Percentiles rank a stretch among this genome's conserved stretches.
These are phyloP conservation scores for Meghimatium bilineatum DNA, from an alignment of 2,888 invertebrate species.

Conservation along the genomic window DNA sequence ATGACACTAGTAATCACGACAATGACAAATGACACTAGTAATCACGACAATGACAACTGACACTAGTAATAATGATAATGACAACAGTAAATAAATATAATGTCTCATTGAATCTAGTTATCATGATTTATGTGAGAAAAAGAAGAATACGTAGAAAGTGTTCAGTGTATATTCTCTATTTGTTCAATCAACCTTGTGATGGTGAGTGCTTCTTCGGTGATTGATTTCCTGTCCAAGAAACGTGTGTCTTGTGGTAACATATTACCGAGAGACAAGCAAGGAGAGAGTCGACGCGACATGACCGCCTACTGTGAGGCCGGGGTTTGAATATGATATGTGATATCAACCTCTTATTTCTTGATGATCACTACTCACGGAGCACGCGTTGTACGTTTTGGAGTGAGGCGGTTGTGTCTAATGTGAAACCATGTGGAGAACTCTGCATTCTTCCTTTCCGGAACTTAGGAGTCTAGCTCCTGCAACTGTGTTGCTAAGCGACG, in stretches of 20 bases:
- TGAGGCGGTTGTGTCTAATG: not conserved
- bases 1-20: too few relatives aligned
- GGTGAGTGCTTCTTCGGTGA: not conserved
- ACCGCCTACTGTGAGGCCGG: not conserved
- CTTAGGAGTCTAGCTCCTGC: not conserved
- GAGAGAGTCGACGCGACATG: not conserved
- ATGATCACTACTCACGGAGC: slow-evolving; percentile 5
- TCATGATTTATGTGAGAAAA: too few relatives aligned
- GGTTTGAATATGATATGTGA: not conserved
- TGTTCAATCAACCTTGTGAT: not conserved
- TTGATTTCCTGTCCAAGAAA: not conserved
- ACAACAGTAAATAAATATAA: too few relatives aligned
- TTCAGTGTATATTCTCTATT: not conserved
- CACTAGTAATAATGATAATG: too few relatives aligned
- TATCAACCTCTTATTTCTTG: not conserved
- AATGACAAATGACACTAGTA: too few relatives aligned
- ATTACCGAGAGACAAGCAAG: not conserved
- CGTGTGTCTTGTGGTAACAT: not conserved
- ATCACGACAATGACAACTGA: too few relatives aligned
- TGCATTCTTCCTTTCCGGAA: not conserved
- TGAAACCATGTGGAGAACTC: slow-evolving; percentile 12
- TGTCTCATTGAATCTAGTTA: too few relatives aligned
- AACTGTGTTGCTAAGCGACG: slow-evolving; percentile 31
- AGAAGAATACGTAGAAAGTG: too few relatives aligned
- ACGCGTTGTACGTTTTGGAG: not conserved